A percentile compares a stretch with the other conserved stretches of the same genome.
Evolutionary conservation across 2,113 vertebrate species (phyloP).

Genomic region (Varanus salvator): DNA sequence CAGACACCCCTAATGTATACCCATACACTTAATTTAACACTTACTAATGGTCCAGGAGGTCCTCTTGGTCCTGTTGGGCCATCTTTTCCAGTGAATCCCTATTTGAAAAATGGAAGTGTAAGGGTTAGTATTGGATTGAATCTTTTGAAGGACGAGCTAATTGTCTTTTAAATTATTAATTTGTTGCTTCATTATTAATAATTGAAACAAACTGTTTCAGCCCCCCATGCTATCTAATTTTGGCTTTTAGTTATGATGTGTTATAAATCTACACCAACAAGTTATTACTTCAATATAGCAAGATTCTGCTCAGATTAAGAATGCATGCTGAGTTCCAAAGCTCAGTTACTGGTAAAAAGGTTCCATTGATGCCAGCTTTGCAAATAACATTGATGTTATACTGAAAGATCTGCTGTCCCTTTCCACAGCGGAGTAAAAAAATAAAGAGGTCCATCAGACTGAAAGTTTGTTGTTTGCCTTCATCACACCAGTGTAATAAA

Average conservation of each 20-base stretch:
- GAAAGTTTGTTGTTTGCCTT: neutral
- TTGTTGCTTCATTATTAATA: neutral
- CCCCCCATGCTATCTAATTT: neutral
- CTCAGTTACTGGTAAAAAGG: neutral
- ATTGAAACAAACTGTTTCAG: constrained; percentile 9
- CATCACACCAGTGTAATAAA: neutral
- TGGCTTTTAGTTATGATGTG: neutral
- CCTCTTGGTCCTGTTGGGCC: constrained; percentile 90
- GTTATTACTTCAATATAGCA: neutral
- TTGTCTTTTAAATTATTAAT: neutral
- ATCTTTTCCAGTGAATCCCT: constrained; percentile 96
- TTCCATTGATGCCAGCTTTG: neutral
- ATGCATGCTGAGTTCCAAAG: neutral
- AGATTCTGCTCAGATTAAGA: neutral
- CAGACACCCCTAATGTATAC: neutral
- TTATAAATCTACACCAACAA: neutral
- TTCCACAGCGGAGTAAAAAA: neutral
- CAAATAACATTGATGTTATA: neutral
- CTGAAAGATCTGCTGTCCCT: neutral
- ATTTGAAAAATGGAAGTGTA: constrained; percentile 61
- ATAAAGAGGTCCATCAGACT: neutral
- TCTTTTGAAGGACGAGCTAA: neutral
- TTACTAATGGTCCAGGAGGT: constrained; percentile 90
- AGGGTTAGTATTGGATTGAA: neutral
- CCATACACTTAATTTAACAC: constrained; percentile 56